Conservation (phyloP, 2,888 invertebrate genomes). For the Alsophila aescularia region DNA sequence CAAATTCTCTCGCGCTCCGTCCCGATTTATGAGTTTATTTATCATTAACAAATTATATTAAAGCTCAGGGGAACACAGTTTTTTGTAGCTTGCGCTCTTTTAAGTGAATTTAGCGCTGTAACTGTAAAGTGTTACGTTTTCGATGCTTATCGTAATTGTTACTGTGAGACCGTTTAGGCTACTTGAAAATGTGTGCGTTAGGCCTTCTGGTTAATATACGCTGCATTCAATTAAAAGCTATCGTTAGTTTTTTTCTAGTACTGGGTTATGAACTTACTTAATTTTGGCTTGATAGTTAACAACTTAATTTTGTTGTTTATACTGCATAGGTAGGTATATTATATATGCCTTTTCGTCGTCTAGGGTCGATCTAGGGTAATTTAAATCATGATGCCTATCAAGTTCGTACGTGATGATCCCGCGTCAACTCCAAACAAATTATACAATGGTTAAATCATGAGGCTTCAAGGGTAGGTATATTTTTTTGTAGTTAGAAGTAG, state of each 20-base stretch:
- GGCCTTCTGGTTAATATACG: constrained; percentile 24
- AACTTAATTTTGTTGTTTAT: not conserved
- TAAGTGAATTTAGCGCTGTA: constrained; percentile 56
- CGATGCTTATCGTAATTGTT: constrained; percentile 72
- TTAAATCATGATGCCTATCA: too few relatives aligned
- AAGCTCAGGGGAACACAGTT: constrained; percentile 71
- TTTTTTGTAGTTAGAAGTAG: too few relatives aligned
- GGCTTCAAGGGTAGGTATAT: too few relatives aligned
- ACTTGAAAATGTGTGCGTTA: constrained; percentile 30
- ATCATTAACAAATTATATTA: constrained; percentile 85
- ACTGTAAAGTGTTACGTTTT: constrained; percentile 51
- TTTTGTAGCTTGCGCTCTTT: constrained; percentile 66
- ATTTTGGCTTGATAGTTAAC: not conserved
- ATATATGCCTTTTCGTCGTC: too few relatives aligned
- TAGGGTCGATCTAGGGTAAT: too few relatives aligned
- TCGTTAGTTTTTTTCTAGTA: constrained; percentile 14
- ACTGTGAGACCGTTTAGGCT: constrained; percentile 39
- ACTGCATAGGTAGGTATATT: not conserved
- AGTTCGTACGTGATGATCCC: too few relatives aligned
- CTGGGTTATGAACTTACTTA: not conserved
- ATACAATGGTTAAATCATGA: too few relatives aligned
- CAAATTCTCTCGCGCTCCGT: constrained; percentile 78
- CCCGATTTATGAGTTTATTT: constrained; percentile 84
- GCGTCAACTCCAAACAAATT: too few relatives aligned
- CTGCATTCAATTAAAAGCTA: constrained; percentile 20